Base-by-base conservation (phyloP, 2,888 invertebrate species). In the Steinernema hermaphroditum region DNA sequence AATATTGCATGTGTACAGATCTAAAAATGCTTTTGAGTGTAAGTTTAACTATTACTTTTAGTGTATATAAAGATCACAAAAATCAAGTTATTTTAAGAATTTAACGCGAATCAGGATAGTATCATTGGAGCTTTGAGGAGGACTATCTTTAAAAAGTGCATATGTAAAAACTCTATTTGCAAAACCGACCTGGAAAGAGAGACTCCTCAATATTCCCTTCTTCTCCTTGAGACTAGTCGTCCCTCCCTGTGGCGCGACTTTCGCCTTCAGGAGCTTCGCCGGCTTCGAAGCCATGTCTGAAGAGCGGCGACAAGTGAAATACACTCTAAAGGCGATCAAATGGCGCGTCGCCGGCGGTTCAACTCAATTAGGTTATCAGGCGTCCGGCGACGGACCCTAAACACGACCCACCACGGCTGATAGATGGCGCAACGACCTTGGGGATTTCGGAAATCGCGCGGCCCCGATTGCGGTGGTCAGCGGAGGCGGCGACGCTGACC, bases 181-280 rank as follows among this genome's bases (percentile, higher is more conserved):
- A n/a, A 43, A 41, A 34, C 41, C 27, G 44, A 80, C 81, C 77
- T 82, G 82, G 41, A 83, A 83, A 0, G 78, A 78, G 0, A 83
- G 72, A 70, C 81, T 81, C 69, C 83, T 71, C 27, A 83, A 73
- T 69, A 83, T 82, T 9, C 83, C 83, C 54, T 82, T 82, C 29
- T 70, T 73, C 41, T 74, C 72, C 29, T 71, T 46, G 6, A 27
- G 9, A 46, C n/a, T 46, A 2, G n/a, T 6, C 54, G 16, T 54
- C 16, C 24, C 12, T 8, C 27, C 54, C 22, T 22, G 24, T 8
- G 54, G 54, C 24, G 54, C 54, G 24, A 54, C 54, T 27, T 54
- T 54, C 27, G 54, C 54, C 27, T 54, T 54, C n/a, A 54, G 27
- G 24, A 54, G 54, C 27, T 54, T 54, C 12, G 8, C 22, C 54